These are phyloP conservation scores for Aphelenchoides besseyi DNA, from an alignment of 1,140 invertebrate genomes.

Conservation along the genomic window DNA sequence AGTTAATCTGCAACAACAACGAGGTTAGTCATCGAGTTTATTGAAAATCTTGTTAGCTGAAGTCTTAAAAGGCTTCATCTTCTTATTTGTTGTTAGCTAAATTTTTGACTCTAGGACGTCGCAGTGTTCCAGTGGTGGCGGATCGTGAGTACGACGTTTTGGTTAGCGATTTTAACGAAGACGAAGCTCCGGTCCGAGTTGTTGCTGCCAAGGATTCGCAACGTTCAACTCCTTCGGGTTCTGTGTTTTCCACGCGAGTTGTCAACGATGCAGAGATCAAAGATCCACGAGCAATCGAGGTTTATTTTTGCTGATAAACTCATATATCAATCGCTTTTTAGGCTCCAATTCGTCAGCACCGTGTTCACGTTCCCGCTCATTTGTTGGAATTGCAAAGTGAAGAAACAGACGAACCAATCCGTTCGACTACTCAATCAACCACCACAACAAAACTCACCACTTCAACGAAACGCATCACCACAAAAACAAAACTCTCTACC, in stretches of 20 bases:
- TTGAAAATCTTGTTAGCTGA: not conserved
- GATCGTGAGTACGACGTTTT: conserved; percentile 7
- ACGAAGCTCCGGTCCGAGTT: not conserved
- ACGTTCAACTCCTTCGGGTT: not conserved
- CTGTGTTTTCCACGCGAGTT: not conserved
- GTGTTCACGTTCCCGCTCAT: not conserved
- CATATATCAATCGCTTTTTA: not conserved
- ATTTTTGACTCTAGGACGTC: not conserved
- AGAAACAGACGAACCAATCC: not conserved
- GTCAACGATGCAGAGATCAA: not conserved
- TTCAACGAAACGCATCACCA: too few relatives aligned
- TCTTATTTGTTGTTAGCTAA: not conserved
- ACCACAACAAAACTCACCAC: too few relatives aligned
- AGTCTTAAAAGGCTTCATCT: not conserved
- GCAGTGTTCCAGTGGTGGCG: not conserved
- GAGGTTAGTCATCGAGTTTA: not conserved
- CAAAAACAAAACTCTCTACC: too few relatives aligned
- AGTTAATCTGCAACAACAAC: not conserved
- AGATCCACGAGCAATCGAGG: conserved; percentile 5
- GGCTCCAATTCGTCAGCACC: conserved; percentile 8
- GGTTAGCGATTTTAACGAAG: not conserved
- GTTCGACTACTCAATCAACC: not conserved
- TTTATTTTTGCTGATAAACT: not conserved
- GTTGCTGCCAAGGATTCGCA: not conserved
- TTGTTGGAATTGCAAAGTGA: not conserved